Evolutionary conservation across 2,113 vertebrate species (phyloP), one percentile per base, ranked within the genome.

Genomic region (Ellobius talpinus): DNA sequence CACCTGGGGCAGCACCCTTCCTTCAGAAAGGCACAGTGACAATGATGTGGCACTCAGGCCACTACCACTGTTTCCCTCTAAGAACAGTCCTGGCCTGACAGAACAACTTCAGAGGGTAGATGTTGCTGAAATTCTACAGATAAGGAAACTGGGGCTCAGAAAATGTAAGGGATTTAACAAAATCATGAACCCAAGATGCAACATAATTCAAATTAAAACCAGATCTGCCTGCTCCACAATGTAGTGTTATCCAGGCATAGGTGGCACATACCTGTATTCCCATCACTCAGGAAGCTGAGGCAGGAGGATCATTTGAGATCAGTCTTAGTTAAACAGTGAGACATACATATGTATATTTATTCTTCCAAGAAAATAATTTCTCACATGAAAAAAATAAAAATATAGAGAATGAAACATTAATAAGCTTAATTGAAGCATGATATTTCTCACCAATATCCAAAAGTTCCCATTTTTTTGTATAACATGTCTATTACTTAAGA

Each of bases 321-420:
- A 45, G 36, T 24, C 52, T 58, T 58, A 42, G 23, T 16, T 74
- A 36, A 8, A 31, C n/a, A 39, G 36, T 29, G 68, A 50, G 66
- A 87, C 24, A 39, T 16, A 55, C 36, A 73, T 19, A 88, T 39
- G 36, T 73, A 42, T 16, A 52, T 65, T 63, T 78, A 50, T n/a
- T 90, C 58, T 96, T 87, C 55, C 12, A 93, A 50, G 63, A 91
- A 96, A 87, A 24, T 0, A 39, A 42, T 86, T 58, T 89, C 63
- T 11, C 87, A 24, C 19, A n/a, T 50, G n/a, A 63, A 24, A 63
- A 93, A 89, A 91, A 91, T 91, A 55, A 91, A 93, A 89, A 36
- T 11, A 79, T 21, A 74, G n/a, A 36, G 89, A 95, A 87, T 52
- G n/a, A 73, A 86, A 24, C 58, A 68, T 45, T 21, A 89, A 50